Evolutionary conservation across 2,888 invertebrate genomes (phyloP).

Genomic region (Amiota mariae): DNA sequence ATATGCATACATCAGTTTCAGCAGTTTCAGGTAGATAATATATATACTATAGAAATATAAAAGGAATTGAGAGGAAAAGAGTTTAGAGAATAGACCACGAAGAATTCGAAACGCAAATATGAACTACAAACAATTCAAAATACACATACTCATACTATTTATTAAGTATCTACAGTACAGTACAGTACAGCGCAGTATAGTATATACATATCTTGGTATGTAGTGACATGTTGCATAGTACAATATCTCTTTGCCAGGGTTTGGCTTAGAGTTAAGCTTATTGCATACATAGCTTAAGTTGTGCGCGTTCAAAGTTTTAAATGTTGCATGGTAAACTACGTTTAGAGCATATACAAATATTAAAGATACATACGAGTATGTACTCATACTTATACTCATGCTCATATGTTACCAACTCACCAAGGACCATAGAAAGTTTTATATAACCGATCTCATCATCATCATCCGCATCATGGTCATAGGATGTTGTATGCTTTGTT

Average conservation of each 20-base stretch:
- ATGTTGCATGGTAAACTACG: neutral
- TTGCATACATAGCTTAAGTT: constrained; percentile 25
- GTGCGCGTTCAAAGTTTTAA: constrained; percentile 22
- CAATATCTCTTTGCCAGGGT: too few relatives aligned
- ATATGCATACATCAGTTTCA: constrained; percentile 16
- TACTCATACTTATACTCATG: constrained; percentile 2
- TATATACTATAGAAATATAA: neutral
- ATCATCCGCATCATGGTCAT: too few relatives aligned
- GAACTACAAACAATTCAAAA: constrained; percentile 6
- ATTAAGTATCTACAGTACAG: too few relatives aligned
- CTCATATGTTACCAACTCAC: neutral
- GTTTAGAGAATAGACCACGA: constrained; percentile 8
- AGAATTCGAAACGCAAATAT: constrained; percentile 13
- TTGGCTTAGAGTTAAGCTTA: constrained; percentile 7
- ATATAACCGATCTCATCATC: too few relatives aligned
- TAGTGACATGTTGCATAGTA: too few relatives aligned
- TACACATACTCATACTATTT: too few relatives aligned
- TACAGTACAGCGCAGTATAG: too few relatives aligned
- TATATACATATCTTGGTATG: too few relatives aligned
- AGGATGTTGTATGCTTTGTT: too few relatives aligned
- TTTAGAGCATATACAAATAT: neutral
- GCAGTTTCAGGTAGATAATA: neutral
- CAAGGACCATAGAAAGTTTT: too few relatives aligned
- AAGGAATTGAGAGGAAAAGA: neutral
- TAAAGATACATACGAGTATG: too few relatives aligned